Evolutionary conservation across 2,797 vertebrate genomes (phyloP).

Genomic region (Nothura maculosa): DNA sequence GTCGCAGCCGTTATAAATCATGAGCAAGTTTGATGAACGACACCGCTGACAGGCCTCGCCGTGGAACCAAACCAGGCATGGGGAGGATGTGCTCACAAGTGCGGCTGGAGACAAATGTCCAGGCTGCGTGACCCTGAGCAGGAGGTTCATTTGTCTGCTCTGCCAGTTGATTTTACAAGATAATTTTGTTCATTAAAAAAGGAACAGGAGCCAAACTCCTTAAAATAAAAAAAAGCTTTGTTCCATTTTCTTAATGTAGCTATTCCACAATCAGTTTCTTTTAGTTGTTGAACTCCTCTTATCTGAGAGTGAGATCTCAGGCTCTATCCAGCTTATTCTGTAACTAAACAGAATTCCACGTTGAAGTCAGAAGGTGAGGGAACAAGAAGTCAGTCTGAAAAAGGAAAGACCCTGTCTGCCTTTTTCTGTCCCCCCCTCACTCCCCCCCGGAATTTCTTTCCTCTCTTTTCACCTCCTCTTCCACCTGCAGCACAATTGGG

Average conservation of each 20-base stretch:
- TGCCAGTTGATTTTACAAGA: slow-evolving; percentile 17
- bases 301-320: slow-evolving; percentile 42
- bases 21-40: neutral
- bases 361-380: slow-evolving; percentile 29
- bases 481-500: neutral
- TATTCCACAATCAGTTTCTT: slow-evolving; percentile 34
- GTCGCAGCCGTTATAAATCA: rapidly evolving
- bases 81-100: neutral
- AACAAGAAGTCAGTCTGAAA: neutral
- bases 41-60: neutral
- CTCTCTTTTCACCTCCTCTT: no score
- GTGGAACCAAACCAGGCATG: neutral
- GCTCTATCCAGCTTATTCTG: slow-evolving; percentile 27
- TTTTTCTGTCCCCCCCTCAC: no score
- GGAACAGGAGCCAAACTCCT: neutral
- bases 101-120: neutral
- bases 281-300: neutral
- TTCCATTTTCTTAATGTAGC: slow-evolving; percentile 13
- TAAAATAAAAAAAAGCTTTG: neutral
- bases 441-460: no score
- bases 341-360: neutral
- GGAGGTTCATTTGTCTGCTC: slow-evolving; percentile 47
- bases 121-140: neutral
- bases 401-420: neutral
- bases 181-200: slow-evolving; percentile 17